Evolutionary conservation across 2,888 invertebrate species (phyloP), one percentile per base, ranked within the genome.

Genomic region (Eledona agricola): DNA sequence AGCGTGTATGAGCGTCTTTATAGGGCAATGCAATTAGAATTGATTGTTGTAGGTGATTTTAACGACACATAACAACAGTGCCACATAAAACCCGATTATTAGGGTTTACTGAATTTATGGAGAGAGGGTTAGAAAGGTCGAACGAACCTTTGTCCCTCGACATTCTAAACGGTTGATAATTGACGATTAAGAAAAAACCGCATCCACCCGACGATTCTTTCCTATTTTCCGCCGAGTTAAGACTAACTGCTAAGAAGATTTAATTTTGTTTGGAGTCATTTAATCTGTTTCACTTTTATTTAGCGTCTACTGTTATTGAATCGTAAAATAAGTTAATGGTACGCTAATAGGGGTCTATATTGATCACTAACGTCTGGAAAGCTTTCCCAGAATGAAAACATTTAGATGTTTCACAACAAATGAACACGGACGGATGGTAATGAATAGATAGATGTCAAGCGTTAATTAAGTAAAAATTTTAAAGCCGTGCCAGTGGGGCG

Each of bases 41-140:
- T 73, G 73, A 74, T 74, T 72, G 73, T 72, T 72, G 71, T 71
- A 72, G 72, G 73, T 73, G 74, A 73, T 73, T 74, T 72, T 73
- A 72, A 72, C 68, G 69, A 69, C 66, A 66, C 66, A 72, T 71
- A 72, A 72, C 70, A 65, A 64, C 70, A 65, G 63, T 59, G 60
- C 64, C 66, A 71, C 71, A 69, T 74, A 72, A 73, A 74, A 69
- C 69, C 64, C 69, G 70, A 70, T 70, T 72, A 73, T 72, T 71
- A 64, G 60, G 67, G 62, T 63, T 63, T 63, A 55, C 57, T 60
- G 64, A 71, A 72, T 72, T 72, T 73, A 73, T 66, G 63, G 55
- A 58, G 61, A 64, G 65, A 63, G 66, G 65, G 69, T 67, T 65
- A 64, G 49, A 34, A 56, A 65, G 64, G 66, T 65, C 65, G 52